Percentiles rank a stretch among this genome's conserved stretches.
These are phyloP conservation scores for Chaetorhynchus papuensis DNA, from an alignment of 2,113 vertebrate genomes.

Conservation along the genomic window DNA sequence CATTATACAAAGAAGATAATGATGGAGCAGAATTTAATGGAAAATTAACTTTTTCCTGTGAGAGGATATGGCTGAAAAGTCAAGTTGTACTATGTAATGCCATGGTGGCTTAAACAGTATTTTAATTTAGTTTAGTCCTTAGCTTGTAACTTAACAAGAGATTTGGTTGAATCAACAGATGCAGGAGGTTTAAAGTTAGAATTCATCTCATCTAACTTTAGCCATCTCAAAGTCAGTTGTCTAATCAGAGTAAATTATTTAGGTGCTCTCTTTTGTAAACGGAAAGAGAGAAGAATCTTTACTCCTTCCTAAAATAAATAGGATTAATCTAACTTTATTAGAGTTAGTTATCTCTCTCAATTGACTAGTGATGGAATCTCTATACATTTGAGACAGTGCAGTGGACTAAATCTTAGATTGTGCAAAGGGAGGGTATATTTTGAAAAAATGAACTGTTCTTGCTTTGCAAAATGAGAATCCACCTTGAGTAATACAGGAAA, in stretches of 20 bases:
- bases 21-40: background rate
- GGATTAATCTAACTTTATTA: background rate
- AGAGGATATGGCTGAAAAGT: background rate
- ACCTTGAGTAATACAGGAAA: background rate
- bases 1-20: background rate
- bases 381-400: background rate
- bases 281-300: background rate
- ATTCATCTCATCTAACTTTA: background rate
- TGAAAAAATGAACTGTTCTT: background rate
- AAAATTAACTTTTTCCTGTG: background rate
- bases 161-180: background rate
- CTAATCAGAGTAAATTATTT: constrained; percentile 5
- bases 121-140: background rate
- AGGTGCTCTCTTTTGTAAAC: background rate
- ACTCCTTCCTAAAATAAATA: background rate
- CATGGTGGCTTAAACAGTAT: background rate
- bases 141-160: background rate
- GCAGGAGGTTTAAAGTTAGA: background rate
- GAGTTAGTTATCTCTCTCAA: background rate
- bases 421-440: background rate
- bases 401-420: background rate
- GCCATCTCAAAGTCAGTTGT: background rate
- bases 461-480: background rate
- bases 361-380: background rate
- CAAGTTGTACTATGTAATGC: background rate